Base-by-base conservation (phyloP, 1,140 invertebrate genomes). In the Harpegnathos saltator region DNA sequence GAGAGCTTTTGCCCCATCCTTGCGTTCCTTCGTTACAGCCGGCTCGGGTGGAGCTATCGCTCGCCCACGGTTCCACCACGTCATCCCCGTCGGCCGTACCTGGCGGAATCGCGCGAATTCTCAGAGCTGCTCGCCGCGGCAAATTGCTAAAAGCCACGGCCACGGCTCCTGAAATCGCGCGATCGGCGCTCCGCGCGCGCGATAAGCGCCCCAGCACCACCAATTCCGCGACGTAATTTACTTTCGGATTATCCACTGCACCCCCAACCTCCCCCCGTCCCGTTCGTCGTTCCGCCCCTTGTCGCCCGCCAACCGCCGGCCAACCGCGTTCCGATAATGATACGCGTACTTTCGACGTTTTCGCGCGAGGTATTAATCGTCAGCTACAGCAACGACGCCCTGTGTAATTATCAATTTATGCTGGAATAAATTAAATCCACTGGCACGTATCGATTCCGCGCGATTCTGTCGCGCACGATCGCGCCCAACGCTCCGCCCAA, bases 1-100 rank as follows among this genome's bases (percentile, higher is more conserved):
- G 75, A 80, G 75, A 69, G 62, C n/a, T 44, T 56, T 69, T 58
- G 63, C 75, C 63, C 63, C 50, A 44, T 58, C 65, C 65, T n/a
- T n/a, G n/a, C n/a, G 65, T 50, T 80, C 52, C 52, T 80, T 77
- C 69, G 11, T 44, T 44, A 24, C 15, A 78, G 63, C 50, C 65
- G 5, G 19, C 38, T 19, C 38, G 15, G 3, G 29, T 22, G 19
- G 19, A 38, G 73, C 48, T 77, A 77, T 66, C 74, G 65, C 52
- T 26, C 68, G 50, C 26, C 56, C n/a, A n/a, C n/a, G n/a, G n/a
- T n/a, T n/a, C n/a, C n/a, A n/a, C 19, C 56, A 48, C 65, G 65
- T 69, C 75, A 80, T n/a, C 29, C 71, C 75, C 19, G 33, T 14
- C 26, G 33, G 7, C n/a, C 7, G 61, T 44, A 58, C 75, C 58